Base-by-base conservation (phyloP, 53 echinoderm and acorn worm genomes). In the Holothuria leucospilota region DNA sequence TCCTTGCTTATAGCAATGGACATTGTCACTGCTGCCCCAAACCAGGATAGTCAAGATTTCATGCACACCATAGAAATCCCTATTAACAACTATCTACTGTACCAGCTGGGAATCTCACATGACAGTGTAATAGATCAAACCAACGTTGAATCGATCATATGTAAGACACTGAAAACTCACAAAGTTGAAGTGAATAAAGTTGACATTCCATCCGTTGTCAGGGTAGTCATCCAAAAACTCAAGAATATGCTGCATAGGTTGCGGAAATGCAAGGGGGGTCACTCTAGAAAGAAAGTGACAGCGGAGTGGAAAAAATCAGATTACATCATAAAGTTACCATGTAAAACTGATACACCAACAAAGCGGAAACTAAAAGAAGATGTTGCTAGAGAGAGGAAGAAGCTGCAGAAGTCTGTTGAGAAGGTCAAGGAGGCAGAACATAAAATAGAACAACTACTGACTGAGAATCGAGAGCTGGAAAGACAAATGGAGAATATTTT, bases 291-390 rank as follows among this genome's bases (percentile, higher is more conserved):
- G 39, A 72, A 72, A 72, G n/a, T 72, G 41, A 39, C 38, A 20
- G 72, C 10, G 72, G 34, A 30, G 14, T 72, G 72, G 42, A 72
- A 72, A 40, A 39, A 5, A 52, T 52, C 9, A 14, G 9, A 52
- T 13, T 52, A 52, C 52, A 52, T 52, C 13, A 11, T 68, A 68
- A 68, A 68, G 13, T 68, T 28, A 18, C 41, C 51, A 1, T 23
- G 75, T 39, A 66, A 66, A 66, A 66, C 66, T 66, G 66, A 66
- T 29, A 66, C 66, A 66, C 66, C 66, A 66, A 66, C 66, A 12
- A 66, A 66, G 66, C 26, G 66, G 26, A 28, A 66, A 13, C 25
- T 66, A 13, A 66, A 66, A 66, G 66, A 66, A 28, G 66, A 28
- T 66, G 66, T 66, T 23, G 9, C 1, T 4, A 29, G 29, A 29